These are phyloP conservation scores for Illadopsis cleaveri DNA, from an alignment of 2,113 vertebrate genomes.

Conservation along the genomic window DNA sequence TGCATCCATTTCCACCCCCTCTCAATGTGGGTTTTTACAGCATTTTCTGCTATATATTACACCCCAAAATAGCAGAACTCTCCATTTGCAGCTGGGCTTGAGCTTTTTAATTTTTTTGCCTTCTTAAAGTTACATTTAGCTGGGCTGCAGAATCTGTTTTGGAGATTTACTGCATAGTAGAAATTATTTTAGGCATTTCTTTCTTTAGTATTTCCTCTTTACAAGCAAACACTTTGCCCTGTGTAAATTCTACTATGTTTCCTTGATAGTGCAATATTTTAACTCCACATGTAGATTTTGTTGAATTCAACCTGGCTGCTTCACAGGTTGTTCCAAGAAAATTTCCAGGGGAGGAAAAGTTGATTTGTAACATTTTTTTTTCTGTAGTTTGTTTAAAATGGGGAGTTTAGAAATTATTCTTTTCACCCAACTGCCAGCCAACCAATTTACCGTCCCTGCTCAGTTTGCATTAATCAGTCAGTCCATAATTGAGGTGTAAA, in stretches of 20 bases:
- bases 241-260: background rate
- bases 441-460: background rate
- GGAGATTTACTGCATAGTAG: background rate
- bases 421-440: background rate
- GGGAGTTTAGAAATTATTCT: background rate
- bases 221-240: background rate
- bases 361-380: background rate
- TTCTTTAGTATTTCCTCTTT: background rate
- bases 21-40: fast-evolving
- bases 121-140: background rate
- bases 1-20: background rate
- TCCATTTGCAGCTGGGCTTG: background rate
- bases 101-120: background rate
- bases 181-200: background rate
- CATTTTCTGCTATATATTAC: background rate
- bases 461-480: background rate
- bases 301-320: background rate
- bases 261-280: background rate
- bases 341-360: background rate
- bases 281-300: background rate
- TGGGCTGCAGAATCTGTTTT: background rate
- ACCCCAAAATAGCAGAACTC: background rate
- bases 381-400: background rate
- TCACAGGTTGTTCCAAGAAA: background rate
- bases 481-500: background rate